Conservation (phyloP, 2,888 invertebrate genomes). For the Nemapogon koenigi region DNA sequence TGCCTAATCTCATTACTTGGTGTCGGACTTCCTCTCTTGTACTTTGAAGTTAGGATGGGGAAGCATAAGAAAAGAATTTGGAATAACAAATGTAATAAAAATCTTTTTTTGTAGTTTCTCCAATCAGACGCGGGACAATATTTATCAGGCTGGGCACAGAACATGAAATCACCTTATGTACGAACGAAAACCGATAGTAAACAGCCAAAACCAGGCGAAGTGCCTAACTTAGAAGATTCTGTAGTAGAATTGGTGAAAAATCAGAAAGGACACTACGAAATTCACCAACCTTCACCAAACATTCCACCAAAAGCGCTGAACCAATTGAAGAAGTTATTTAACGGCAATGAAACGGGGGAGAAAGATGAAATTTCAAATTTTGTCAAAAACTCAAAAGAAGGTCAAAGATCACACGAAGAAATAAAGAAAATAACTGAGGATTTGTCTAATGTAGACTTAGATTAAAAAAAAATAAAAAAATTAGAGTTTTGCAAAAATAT, state of each 20-base stretch:
- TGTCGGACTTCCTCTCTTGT: no score
- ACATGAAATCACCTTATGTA: slow-evolving; percentile 47
- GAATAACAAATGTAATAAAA: no score
- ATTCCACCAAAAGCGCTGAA: slow-evolving; percentile 32
- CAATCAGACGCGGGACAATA: slow-evolving; percentile 60
- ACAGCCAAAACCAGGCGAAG: slow-evolving; percentile 23
- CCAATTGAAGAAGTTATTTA: slow-evolving; percentile 35
- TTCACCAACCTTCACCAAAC: slow-evolving; percentile 46
- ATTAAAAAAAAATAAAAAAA: slow-evolving; percentile 23
- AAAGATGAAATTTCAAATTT: slow-evolving; percentile 1
- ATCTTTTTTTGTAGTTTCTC: slow-evolving; percentile 35
- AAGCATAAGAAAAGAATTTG: no score
- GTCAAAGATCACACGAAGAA: slow-evolving; percentile 32
- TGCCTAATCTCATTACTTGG: no score
- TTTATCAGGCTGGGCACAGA: slow-evolving; percentile 68
- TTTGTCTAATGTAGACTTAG: slow-evolving; percentile 63
- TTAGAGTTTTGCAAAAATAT: background rate
- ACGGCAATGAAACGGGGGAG: slow-evolving; percentile 7
- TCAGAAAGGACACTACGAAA: slow-evolving; percentile 44
- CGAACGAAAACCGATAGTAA: slow-evolving; percentile 15
- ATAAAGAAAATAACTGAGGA: slow-evolving; percentile 63
- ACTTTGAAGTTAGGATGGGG: no score
- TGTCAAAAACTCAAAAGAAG: background rate
- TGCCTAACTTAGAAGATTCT: slow-evolving; percentile 45
- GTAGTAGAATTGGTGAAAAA: slow-evolving; percentile 46